Percentiles rank a stretch among this genome's conserved stretches.
Evolutionary conservation across 2,113 vertebrate species (phyloP).

Genomic region (Silurus glanis): DNA sequence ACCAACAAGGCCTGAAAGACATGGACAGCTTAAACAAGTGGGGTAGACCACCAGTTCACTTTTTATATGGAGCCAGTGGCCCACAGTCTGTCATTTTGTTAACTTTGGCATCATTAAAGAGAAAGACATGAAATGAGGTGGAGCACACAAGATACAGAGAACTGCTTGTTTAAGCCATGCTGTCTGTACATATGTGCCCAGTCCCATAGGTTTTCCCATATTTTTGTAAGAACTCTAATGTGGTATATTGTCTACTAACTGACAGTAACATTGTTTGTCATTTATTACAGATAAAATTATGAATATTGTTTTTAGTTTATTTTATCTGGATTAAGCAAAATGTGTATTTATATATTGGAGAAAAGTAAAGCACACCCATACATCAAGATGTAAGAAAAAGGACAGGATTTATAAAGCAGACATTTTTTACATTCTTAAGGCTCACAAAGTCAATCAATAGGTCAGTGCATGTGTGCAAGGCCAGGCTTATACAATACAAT

Average conservation of each 20-base stretch:
- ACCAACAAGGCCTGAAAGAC: slow-evolving; percentile 18
- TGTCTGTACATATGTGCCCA: not conserved
- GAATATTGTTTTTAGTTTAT: too few relatives aligned
- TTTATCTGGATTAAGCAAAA: too few relatives aligned
- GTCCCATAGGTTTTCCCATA: not conserved
- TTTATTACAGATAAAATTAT: too few relatives aligned
- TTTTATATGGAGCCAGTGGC: slow-evolving; percentile 67
- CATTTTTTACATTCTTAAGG: too few relatives aligned
- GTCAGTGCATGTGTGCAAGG: too few relatives aligned
- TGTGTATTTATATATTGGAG: too few relatives aligned
- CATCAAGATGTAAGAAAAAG: too few relatives aligned
- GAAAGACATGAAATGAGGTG: slow-evolving; percentile 2
- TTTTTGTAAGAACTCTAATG: not conserved
- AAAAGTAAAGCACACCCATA: too few relatives aligned
- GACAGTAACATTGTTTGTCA: not conserved
- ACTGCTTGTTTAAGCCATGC: not conserved
- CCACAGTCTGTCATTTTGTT: slow-evolving; percentile 60
- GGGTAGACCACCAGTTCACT: slow-evolving; percentile 68
- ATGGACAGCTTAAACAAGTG: slow-evolving; percentile 59
- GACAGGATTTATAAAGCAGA: too few relatives aligned
- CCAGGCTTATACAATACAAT: too few relatives aligned
- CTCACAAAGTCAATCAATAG: too few relatives aligned
- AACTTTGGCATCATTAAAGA: slow-evolving; percentile 32
- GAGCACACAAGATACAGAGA: not conserved
- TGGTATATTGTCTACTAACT: not conserved